These are phyloP conservation scores for Todus mexicanus DNA, from an alignment of 2,797 vertebrate genomes.

Conservation along the genomic window DNA sequence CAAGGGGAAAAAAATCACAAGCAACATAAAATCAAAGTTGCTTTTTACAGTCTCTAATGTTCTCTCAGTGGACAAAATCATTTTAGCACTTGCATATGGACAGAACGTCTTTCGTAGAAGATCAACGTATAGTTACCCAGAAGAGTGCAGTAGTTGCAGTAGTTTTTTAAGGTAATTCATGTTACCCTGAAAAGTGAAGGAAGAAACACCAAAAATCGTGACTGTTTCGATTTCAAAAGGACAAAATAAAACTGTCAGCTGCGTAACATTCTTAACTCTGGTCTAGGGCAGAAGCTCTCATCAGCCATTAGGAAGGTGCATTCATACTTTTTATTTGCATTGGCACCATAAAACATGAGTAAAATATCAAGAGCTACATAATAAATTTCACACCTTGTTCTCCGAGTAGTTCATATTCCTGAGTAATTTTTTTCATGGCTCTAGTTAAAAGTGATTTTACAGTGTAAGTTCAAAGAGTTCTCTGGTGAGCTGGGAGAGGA, in stretches of 20 bases:
- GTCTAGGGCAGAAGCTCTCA: neutral
- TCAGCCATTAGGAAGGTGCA: neutral
- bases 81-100: neutral
- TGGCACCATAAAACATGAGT: neutral
- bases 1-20: neutral
- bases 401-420: neutral
- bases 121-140: neutral
- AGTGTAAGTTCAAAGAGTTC: constrained; percentile 25
- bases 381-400: constrained; percentile 44
- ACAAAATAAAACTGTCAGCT: neutral
- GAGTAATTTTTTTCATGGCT: neutral
- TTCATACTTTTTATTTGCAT: neutral
- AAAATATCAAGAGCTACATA: constrained; percentile 15
- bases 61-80: neutral
- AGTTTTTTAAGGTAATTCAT: neutral
- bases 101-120: neutral
- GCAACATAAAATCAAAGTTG: neutral
- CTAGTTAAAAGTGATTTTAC: constrained; percentile 15
- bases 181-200: neutral
- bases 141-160: neutral
- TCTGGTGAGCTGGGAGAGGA: constrained; percentile 6
- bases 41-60: neutral
- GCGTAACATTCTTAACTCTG: neutral
- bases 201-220: neutral
- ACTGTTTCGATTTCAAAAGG: neutral